Base-by-base conservation (phyloP, 2,888 invertebrate genomes). In the Copidosoma aretas region DNA sequence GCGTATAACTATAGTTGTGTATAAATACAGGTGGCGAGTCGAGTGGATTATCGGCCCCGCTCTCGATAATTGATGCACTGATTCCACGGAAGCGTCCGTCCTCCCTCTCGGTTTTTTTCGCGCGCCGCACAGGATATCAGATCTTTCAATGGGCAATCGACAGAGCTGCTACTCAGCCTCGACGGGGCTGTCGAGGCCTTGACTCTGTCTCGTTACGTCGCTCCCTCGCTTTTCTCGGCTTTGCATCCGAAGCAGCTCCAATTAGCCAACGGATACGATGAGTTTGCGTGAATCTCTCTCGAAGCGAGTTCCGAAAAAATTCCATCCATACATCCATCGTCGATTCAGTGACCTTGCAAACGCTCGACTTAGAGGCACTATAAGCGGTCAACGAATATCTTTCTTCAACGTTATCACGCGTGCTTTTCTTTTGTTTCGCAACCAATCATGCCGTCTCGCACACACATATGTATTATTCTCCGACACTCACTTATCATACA, bases 21-120 rank as follows among this genome's bases (percentile, higher is more conserved):
- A 54, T 62, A 73, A 70, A 74, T 74, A 71, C 73, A 68, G 67
- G 65, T 53, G 67, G 53, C 64, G 71, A 54, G 71, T 49, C 53
- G 63, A 62, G 71, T 62, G 65, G 69, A 75, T 77, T 73, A 77
- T 77, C 77, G 77, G 73, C 77, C 74, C 74, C 58, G 61, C 32
- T 32, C 10, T 39, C 71, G 71, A 71, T 77, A 76, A 77, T 77
- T 76, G 74, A 71, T 63, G 70, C 51, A 46, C 52, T n/a, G 49
- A n/a, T 25, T 51, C 46, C 14, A 1, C 10, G 64, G 17, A 46
- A 52, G 25, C 56, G 25, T n/a, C n/a, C 1, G 19, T 52, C 15
- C 53, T 10, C 32, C 14, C 39, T n/a, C 41, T n/a, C 39, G 3
- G 15, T 5, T n/a, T 1, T 17, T 25, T 1, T 10, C 32, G 8